phyloP scores from a whole-genome alignment of 1,140 invertebrate genomes.

The Ips nitidus region DNA sequence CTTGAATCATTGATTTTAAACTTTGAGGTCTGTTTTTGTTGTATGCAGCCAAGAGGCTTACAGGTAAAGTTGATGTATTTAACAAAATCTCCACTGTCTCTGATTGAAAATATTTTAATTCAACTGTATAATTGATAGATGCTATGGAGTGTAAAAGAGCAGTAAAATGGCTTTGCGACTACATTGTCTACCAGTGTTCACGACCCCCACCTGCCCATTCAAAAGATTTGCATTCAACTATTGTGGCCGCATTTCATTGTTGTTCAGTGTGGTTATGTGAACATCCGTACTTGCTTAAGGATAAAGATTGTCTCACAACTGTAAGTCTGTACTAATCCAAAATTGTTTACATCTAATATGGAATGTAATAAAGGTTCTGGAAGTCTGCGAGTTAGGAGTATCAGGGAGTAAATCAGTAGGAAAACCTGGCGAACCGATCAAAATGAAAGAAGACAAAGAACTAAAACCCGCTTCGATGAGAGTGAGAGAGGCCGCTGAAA shows the following conservation, averaged over 20 bases:
- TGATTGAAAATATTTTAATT: not conserved
- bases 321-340: constrained; percentile 55
- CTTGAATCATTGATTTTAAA: not conserved
- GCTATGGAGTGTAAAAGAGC: constrained; percentile 82
- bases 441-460: constrained; percentile 95
- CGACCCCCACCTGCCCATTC: constrained; percentile 94
- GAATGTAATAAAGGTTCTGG: constrained; percentile 57
- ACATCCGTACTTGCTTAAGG: constrained; percentile 83
- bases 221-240: constrained; percentile 96
- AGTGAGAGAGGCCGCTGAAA: constrained; percentile 94
- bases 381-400: constrained; percentile 96
- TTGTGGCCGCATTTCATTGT: constrained; percentile 92
- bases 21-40: constrained; percentile 11
- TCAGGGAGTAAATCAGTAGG: constrained; percentile 89
- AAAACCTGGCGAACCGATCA: constrained; percentile 85
- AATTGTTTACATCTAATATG: not conserved
- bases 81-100: not conserved
- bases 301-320: constrained; percentile 88
- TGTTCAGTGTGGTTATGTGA: constrained; percentile 90
- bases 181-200: constrained; percentile 94
- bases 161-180: constrained; percentile 98
- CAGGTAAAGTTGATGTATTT: constrained; percentile 38
- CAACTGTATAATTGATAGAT: constrained; percentile 21
- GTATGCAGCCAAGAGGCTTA: constrained; percentile 43
- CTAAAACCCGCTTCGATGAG: constrained; percentile 94